phyloP scores from a whole-genome alignment of 2,113 vertebrate genomes.

The Sialia sialis region DNA sequence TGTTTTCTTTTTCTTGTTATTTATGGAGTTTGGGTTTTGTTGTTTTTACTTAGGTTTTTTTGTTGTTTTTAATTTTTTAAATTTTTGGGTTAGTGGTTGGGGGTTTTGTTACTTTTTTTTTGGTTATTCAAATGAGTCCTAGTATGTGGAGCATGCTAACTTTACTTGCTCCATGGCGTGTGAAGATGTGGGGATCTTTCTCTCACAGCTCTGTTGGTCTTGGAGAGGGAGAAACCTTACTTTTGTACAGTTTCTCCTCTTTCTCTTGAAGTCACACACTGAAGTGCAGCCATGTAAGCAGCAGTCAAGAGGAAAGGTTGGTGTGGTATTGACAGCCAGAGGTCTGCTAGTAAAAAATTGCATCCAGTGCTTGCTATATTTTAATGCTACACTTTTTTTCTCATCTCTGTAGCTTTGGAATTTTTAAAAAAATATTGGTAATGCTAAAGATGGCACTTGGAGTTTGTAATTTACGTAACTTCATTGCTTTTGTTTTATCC shows the following conservation, averaged over 20 bases:
- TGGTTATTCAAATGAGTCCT: background rate
- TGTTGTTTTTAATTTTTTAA: no score
- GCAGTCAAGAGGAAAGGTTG: background rate
- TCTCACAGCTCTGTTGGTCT: background rate
- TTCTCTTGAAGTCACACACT: background rate
- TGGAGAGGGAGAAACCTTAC: background rate
- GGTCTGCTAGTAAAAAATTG: background rate
- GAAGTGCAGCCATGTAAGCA: background rate
- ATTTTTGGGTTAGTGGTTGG: background rate
- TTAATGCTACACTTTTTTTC: background rate
- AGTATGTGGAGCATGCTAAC: background rate
- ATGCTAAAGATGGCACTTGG: background rate
- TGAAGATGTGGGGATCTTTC: background rate
- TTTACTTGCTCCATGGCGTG: background rate
- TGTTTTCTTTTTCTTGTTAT: background rate
- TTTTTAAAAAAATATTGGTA: background rate
- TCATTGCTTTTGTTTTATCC: background rate
- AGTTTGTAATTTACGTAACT: background rate
- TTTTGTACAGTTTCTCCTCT: background rate
- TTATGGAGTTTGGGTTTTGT: background rate
- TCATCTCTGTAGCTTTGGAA: background rate
- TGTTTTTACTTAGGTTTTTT: background rate
- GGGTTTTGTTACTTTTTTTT: background rate
- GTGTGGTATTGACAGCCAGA: fast-evolving
- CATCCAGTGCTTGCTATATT: background rate